Evolutionary conservation across 92 coral and sea anemone species (phyloP), one percentile per base, ranked within the genome.

Genomic region (Phenganax subtilis): DNA sequence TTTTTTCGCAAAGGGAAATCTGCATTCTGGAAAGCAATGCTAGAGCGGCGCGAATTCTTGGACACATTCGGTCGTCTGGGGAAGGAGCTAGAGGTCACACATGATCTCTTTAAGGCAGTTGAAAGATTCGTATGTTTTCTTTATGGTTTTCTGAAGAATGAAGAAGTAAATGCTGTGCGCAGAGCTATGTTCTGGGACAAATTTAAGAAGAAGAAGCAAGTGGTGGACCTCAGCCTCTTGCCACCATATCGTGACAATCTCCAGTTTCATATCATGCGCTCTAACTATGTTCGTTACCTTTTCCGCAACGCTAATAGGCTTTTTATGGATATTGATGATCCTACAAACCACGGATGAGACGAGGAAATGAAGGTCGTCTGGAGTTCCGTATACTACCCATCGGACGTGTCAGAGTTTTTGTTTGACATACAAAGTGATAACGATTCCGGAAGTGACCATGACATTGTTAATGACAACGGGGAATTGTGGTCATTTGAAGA

Each of bases 11-110:
- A 77, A 15, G 70, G 82, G 16, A 77, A 77, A 70, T 52, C 27
- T 30, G 84, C 75, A 14, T 60, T 54, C 76, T 80, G 84, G 85
- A 70, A 81, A 75, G 65, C 62, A 57, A 57, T 75, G 61, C 61
- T 75, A 17, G 54, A 75, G 72, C 72, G 51, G 10, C 47, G 51
- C 47, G 12, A 65, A 66, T 66, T 66, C 72, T 66, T 66, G 72
- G 72, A 66, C 28, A 51, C 72, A 66, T 66, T 66, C 72, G 47
- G 37, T 66, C 47, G 27, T 51, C 16, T 66, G 72, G 37, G 72
- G 29, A 66, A 30, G 72, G 72, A 66, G 47, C 72, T 66, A 66
- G 72, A 66, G 51, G 72, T 66, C 72, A 27, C 72, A 27, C 10
- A 54, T 55, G 80, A 75, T 16, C 61, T 75, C 28, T 16, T 75